These are phyloP conservation scores for Drosophila novamexicana DNA, from an alignment of 1,140 invertebrate species.

Conservation along the genomic window DNA sequence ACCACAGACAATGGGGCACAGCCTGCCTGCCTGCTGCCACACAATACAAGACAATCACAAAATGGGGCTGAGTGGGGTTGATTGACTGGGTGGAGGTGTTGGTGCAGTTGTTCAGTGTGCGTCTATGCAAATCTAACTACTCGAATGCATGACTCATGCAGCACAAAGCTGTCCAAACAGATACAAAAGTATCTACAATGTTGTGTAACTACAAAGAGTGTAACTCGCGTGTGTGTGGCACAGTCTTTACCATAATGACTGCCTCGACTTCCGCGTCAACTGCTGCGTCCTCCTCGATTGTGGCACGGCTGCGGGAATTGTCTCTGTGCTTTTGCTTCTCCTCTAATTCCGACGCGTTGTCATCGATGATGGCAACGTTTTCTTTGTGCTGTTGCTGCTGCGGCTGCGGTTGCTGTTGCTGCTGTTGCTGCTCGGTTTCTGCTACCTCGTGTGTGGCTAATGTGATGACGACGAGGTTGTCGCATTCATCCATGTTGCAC, in stretches of 20 bases:
- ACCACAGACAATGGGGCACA: constrained; percentile 32
- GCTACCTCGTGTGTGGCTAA: constrained; percentile 69
- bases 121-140: constrained; percentile 12
- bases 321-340: constrained; percentile 14
- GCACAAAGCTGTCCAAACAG: constrained; percentile 12
- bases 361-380: constrained; percentile 22
- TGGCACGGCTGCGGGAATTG: constrained; percentile 4
- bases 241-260: constrained; percentile 76
- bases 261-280: constrained; percentile 76
- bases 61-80: neutral
- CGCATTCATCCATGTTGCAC: constrained; percentile 84
- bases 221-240: neutral
- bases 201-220: neutral
- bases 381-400: constrained; percentile 25
- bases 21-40: constrained; percentile 11
- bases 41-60: constrained; percentile 31
- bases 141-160: constrained; percentile 24
- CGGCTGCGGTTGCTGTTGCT: constrained; percentile 36
- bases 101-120: neutral
- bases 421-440: constrained; percentile 28
- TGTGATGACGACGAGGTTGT: constrained; percentile 82
- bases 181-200: constrained; percentile 9
- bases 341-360: constrained; percentile 6
- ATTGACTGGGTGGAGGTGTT: neutral
- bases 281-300: constrained; percentile 62